These are phyloP conservation scores for Lampropteryx suffumata DNA, from an alignment of 2,888 invertebrate genomes.

Conservation along the genomic window DNA sequence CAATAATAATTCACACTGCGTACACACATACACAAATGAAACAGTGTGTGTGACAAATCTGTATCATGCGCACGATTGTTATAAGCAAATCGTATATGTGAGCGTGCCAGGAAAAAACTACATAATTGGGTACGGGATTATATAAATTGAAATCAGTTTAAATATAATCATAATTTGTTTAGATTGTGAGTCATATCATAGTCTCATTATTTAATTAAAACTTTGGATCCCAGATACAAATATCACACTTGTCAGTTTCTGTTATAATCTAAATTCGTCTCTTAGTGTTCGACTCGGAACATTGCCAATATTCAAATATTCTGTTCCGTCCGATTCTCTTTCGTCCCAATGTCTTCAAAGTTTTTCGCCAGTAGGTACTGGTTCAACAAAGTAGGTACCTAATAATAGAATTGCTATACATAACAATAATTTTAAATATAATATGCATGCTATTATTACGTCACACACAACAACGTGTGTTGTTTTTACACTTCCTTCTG, in stretches of 20 bases:
- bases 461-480: too few species aligned
- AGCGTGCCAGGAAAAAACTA: neutral
- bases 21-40: neutral
- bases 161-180: slow-evolving; percentile 4
- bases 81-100: too few species aligned
- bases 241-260: slow-evolving; percentile 45
- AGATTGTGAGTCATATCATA: slow-evolving; percentile 3
- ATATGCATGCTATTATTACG: too few species aligned
- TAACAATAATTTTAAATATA: too few species aligned
- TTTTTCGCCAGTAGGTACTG: slow-evolving; percentile 1
- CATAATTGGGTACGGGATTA: neutral
- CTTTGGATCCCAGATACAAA: slow-evolving; percentile 35
- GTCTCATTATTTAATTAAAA: slow-evolving; percentile 24
- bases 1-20: slow-evolving; percentile 5
- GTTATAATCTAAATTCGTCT: slow-evolving; percentile 37
- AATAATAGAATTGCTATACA: too few species aligned
- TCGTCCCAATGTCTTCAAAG: slow-evolving; percentile 30
- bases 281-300: slow-evolving; percentile 55
- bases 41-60: neutral
- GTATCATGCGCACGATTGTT: neutral
- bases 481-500: too few species aligned
- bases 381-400: too few species aligned
- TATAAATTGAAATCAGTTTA: neutral
- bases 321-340: slow-evolving; percentile 35
- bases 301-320: slow-evolving; percentile 53